phyloP scores from a whole-genome alignment of 2,797 vertebrate species.

The Tachyglossus aculeatus region DNA sequence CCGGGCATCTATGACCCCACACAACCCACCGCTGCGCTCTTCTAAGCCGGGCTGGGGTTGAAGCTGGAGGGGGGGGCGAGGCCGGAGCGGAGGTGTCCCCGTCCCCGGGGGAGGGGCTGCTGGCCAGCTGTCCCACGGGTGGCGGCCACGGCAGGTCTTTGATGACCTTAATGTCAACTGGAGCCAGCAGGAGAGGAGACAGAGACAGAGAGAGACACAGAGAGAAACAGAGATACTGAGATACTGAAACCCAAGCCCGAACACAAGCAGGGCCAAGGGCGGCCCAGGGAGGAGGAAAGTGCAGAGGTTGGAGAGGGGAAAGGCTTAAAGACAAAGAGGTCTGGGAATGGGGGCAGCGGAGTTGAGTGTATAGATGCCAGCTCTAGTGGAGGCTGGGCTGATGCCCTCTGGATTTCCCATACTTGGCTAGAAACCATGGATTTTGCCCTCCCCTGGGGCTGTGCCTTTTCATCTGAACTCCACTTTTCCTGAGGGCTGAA shows the following conservation, averaged over 20 bases:
- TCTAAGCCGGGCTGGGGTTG: slow-evolving; percentile 79
- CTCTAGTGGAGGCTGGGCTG: too few species aligned
- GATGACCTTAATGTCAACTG: slow-evolving; percentile 99
- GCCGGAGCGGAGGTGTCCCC: slow-evolving; percentile 80
- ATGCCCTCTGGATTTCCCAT: too few species aligned
- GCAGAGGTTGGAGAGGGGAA: neutral
- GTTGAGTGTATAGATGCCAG: too few species aligned
- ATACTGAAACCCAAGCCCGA: slow-evolving; percentile 57
- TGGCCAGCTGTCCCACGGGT: slow-evolving; percentile 95
- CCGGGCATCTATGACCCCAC: slow-evolving; percentile 34
- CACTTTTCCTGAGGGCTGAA: too few species aligned
- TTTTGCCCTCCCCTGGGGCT: too few species aligned
- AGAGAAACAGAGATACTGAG: slow-evolving; percentile 66
- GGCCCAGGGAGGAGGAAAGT: slow-evolving; percentile 41
- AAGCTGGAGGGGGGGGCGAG: slow-evolving; percentile 75
- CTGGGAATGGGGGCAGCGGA: too few species aligned
- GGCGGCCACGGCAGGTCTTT: slow-evolving; percentile 99
- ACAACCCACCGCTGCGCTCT: slow-evolving; percentile 92
- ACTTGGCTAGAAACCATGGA: too few species aligned
- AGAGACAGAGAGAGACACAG: too few species aligned
- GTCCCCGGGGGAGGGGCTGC: slow-evolving; percentile 81
- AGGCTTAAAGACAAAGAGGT: slow-evolving; percentile 15
- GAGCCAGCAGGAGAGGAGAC: slow-evolving; percentile 64
- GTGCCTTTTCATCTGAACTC: too few species aligned
- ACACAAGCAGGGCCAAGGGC: slow-evolving; percentile 59